Percentiles rank a stretch among this genome's conserved stretches.
phyloP scores from a whole-genome alignment of 2,797 vertebrate species.

The Todus mexicanus region DNA sequence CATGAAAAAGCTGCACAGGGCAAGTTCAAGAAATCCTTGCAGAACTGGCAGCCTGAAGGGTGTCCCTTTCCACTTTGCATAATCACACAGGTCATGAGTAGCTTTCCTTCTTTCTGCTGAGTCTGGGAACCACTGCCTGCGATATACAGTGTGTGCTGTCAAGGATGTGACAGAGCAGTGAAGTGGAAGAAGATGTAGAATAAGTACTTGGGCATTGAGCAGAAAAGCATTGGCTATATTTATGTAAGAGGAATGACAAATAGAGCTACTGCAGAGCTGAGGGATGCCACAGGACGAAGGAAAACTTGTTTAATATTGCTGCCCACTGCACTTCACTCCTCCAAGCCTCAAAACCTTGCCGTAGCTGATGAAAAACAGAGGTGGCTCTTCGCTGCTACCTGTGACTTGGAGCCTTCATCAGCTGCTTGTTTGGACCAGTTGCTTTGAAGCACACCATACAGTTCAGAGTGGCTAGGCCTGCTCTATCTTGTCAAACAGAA shows the following conservation, averaged over 20 bases:
- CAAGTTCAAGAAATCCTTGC: neutral
- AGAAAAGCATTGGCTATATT: neutral
- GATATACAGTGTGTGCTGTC: rapidly evolving
- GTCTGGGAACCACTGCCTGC: neutral
- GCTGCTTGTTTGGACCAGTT: neutral
- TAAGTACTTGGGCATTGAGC: neutral
- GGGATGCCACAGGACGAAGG: neutral
- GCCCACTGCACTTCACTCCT: neutral
- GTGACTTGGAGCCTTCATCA: neutral
- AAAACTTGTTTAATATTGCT: neutral
- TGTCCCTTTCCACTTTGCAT: neutral
- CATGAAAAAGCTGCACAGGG: neutral
- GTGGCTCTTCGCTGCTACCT: neutral
- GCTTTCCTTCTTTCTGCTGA: neutral
- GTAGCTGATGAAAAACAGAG: neutral
- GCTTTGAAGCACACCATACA: neutral
- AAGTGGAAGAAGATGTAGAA: neutral
- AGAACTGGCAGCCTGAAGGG: neutral
- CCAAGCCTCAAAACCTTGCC: neutral
- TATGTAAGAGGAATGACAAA: rapidly evolving
- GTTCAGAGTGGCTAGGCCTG: neutral
- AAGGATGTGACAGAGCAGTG: neutral
- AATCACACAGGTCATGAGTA: neutral
- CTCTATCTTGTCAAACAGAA: neutral
- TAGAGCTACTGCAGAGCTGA: neutral